A percentile compares a stretch with the other conserved stretches of the same genome.
Evolutionary conservation across 1,140 invertebrate genomes (phyloP).

Genomic region (Holotrichia oblita): DNA sequence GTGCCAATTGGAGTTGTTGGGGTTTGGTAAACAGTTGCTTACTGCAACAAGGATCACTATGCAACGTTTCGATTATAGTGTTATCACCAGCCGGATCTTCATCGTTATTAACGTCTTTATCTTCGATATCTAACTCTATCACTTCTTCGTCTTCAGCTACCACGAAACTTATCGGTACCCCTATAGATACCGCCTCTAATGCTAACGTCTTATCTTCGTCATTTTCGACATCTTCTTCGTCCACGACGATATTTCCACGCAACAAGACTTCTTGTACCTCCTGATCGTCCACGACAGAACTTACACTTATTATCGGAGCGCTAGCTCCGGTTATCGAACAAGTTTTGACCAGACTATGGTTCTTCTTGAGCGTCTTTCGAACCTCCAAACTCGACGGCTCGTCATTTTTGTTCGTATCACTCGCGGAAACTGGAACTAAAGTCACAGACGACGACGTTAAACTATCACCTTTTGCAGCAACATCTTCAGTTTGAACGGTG

Average conservation of each 20-base stretch:
- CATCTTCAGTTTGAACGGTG: conserved; percentile 44
- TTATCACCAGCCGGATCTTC: background rate
- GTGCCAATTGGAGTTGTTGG: conserved; percentile 60
- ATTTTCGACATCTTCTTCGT: background rate
- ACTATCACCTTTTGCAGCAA: conserved; percentile 31
- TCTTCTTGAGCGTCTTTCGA: conserved; percentile 57
- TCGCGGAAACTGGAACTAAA: conserved; percentile 48
- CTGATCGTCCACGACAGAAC: conserved; percentile 72
- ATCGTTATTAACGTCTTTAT: background rate
- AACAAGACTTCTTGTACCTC: conserved; percentile 39
- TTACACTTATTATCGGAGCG: conserved; percentile 77
- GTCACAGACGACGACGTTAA: conserved; percentile 29
- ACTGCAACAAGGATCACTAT: background rate
- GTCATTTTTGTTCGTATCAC: conserved; percentile 58
- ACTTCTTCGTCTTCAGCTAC: background rate
- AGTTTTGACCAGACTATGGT: conserved; percentile 58
- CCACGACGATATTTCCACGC: background rate
- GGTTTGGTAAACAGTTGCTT: conserved; percentile 38
- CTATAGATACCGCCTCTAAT: no score
- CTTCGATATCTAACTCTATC: background rate
- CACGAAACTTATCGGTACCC: no score
- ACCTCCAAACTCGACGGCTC: conserved; percentile 42
- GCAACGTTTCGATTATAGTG: background rate
- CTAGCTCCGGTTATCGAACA: conserved; percentile 59
- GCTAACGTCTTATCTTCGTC: background rate